These are phyloP conservation scores for Gorsachius goisagi DNA, from an alignment of 2,113 vertebrate genomes.

Conservation along the genomic window DNA sequence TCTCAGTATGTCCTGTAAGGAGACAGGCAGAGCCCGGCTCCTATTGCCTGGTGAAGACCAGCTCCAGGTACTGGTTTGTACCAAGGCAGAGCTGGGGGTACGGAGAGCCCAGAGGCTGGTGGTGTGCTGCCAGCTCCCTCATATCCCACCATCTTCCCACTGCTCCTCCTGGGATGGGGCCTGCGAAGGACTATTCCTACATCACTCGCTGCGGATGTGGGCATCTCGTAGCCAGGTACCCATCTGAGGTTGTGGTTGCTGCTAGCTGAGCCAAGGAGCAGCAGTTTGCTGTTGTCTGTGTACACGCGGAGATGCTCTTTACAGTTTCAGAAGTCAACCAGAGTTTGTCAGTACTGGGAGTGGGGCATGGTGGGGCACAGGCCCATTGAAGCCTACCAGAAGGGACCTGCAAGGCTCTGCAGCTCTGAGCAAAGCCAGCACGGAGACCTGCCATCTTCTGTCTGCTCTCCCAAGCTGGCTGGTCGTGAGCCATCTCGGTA, in stretches of 20 bases:
- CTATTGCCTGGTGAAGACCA: not conserved
- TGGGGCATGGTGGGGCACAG: not conserved
- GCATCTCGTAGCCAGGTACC: not conserved
- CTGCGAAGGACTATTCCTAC: not conserved
- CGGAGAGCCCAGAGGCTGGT: not conserved
- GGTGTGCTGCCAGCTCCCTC: not conserved
- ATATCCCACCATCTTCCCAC: not conserved
- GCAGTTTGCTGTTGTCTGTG: not conserved
- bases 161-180: not conserved
- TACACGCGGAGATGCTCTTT: not conserved
- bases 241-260: not conserved
- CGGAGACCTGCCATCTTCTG: not conserved
- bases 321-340: not conserved
- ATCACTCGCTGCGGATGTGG: rapidly evolving
- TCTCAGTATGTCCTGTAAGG: not conserved
- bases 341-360: not conserved
- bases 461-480: not conserved
- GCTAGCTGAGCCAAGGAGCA: not conserved
- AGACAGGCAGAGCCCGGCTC: not conserved
- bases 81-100: not conserved
- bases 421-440: not conserved
- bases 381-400: not conserved
- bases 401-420: not conserved
- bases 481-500: rapidly evolving
- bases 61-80: not conserved